Evolutionary conservation across 2,797 vertebrate species (phyloP).

Genomic region (Brachyrhaphis roseni): DNA sequence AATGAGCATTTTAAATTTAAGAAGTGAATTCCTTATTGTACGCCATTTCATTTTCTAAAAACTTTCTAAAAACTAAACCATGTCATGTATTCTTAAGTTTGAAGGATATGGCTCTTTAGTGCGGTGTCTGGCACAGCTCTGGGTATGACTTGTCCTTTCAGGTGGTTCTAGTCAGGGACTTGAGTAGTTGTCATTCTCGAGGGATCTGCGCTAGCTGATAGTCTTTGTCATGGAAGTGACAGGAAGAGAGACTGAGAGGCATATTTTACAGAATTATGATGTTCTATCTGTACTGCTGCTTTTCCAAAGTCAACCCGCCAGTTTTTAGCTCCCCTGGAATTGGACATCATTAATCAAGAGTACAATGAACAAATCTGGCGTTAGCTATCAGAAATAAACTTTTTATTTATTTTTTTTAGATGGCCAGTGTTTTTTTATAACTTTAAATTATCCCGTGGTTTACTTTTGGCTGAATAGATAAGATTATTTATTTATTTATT

Average conservation of each 20-base stretch:
- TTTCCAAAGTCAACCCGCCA: background rate
- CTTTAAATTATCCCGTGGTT: background rate
- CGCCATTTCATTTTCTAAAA: background rate
- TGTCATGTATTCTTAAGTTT: background rate
- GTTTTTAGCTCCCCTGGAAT: background rate
- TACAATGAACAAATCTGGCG: background rate
- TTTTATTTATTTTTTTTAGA: background rate
- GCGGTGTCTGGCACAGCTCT: background rate
- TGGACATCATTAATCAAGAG: background rate
- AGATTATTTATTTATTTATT: background rate
- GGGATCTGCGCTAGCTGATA: background rate
- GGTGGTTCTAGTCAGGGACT: background rate
- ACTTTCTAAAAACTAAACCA: background rate
- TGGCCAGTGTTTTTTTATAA: background rate
- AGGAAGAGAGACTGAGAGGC: background rate
- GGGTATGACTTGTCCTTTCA: background rate
- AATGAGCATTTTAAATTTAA: background rate
- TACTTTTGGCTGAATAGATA: background rate
- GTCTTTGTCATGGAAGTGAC: background rate
- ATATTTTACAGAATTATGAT: background rate
- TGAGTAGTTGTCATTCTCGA: background rate
- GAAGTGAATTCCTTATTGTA: background rate
- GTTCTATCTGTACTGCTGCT: background rate
- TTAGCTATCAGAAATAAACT: background rate
- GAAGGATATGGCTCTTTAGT: background rate